These are phyloP conservation scores for Phyllostomus discolor DNA, from an alignment of 2,113 vertebrate genomes.

Conservation along the genomic window DNA sequence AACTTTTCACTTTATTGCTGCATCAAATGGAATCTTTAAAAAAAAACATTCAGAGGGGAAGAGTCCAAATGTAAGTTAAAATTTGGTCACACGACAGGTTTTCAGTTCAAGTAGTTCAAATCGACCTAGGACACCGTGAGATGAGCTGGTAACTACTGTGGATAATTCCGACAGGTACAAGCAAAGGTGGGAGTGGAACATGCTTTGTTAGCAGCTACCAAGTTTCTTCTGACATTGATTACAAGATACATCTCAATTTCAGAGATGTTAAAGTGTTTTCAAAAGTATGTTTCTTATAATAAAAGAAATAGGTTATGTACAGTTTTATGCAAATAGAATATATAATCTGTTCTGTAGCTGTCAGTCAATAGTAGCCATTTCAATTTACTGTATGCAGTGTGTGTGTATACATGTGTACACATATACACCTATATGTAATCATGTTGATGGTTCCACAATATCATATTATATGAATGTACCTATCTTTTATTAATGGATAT, in stretches of 20 bases:
- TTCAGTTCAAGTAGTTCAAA: not conserved
- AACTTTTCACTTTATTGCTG: not conserved
- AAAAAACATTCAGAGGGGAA: not conserved
- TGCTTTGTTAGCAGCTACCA: not conserved
- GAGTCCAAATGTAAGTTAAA: not conserved
- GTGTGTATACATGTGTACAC: not conserved
- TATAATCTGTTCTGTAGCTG: not conserved
- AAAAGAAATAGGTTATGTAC: not conserved
- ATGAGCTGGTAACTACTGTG: fast-evolving
- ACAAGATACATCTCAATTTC: not conserved
- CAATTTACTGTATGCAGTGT: not conserved
- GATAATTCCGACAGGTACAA: not conserved
- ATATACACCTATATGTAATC: not conserved
- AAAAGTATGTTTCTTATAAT: not conserved
- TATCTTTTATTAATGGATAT: not conserved
- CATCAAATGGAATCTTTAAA: not conserved
- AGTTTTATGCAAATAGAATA: not conserved
- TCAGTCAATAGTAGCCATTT: not conserved
- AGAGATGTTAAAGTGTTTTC: not conserved
- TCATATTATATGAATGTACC: not conserved
- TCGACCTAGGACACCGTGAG: not conserved
- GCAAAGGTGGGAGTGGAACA: too few species aligned
- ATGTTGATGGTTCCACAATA: not conserved
- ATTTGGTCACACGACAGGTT: not conserved
- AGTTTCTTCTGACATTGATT: not conserved